These are phyloP conservation scores for Malthinus seriepunctatus DNA, from an alignment of 2,888 invertebrate genomes.

Conservation along the genomic window DNA sequence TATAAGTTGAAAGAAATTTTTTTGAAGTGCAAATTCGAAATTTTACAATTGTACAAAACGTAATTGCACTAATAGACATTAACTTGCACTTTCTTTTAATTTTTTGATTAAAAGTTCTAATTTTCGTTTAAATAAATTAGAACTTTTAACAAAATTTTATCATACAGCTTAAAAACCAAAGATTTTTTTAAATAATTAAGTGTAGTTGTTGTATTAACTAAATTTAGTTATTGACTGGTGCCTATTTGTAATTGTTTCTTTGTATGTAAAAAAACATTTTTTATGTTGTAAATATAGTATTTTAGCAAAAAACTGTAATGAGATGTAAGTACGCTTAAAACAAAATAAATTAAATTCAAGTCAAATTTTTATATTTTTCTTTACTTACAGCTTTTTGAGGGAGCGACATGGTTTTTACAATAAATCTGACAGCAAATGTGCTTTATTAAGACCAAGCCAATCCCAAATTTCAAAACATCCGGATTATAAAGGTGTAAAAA, in stretches of 20 bases:
- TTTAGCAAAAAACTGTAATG: neutral
- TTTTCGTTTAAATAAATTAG: constrained; percentile 27
- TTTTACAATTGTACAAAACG: constrained; percentile 33
- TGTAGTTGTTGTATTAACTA: constrained; percentile 27
- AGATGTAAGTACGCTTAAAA: constrained; percentile 2
- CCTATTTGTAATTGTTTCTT: constrained; percentile 9
- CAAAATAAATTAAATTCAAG: neutral
- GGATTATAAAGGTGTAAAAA: too few species aligned
- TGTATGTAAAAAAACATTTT: neutral
- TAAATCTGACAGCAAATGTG: too few species aligned
- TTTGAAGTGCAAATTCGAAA: constrained; percentile 37
- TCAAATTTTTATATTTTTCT: neutral
- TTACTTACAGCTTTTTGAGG: too few species aligned
- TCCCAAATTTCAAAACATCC: too few species aligned
- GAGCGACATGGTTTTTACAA: too few species aligned
- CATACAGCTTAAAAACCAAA: constrained; percentile 56
- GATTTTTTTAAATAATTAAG: constrained; percentile 38
- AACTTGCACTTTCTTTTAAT: constrained; percentile 48
- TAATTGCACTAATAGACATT: constrained; percentile 42
- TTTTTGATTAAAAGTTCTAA: constrained; percentile 48
- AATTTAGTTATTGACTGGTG: constrained; percentile 26
- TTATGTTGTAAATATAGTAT: constrained; percentile 2
- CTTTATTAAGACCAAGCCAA: too few species aligned
- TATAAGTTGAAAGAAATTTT: neutral
- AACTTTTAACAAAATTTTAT: constrained; percentile 50